Percentiles rank a stretch among this genome's conserved stretches.
These are phyloP conservation scores for Eupeodes luniger DNA, from an alignment of 2,888 invertebrate genomes.

Conservation along the genomic window DNA sequence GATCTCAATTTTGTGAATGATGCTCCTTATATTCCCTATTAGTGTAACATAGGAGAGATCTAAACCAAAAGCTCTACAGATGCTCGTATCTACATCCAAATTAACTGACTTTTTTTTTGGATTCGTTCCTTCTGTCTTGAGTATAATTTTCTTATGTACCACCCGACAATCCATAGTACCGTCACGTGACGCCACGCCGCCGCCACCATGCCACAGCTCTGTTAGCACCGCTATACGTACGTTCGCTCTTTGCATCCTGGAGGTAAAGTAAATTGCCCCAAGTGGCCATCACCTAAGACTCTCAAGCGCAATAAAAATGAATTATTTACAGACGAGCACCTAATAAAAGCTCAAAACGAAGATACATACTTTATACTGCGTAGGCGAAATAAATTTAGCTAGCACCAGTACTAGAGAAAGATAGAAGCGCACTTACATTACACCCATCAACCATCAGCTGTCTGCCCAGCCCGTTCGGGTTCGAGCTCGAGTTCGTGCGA, in stretches of 20 bases:
- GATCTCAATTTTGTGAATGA: too few species aligned
- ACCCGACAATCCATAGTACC: neutral
- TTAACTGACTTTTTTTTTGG: neutral
- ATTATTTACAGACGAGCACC: conserved; percentile 71
- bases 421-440: neutral
- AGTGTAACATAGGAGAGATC: neutral
- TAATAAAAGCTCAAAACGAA: conserved; percentile 60
- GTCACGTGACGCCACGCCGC: too few species aligned
- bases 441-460: too few species aligned
- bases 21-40: neutral
- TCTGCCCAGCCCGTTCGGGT: too few species aligned
- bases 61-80: neutral
- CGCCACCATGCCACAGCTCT: too few species aligned
- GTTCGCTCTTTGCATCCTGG: conserved; percentile 43
- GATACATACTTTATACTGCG: conserved; percentile 20
- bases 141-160: neutral
- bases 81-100: neutral
- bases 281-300: conserved; percentile 70
- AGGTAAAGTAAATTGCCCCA: conserved; percentile 71
- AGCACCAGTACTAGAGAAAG: neutral
- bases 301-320: conserved; percentile 64
- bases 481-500: too few species aligned
- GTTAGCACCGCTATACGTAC: too few species aligned
- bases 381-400: neutral
- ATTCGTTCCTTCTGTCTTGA: neutral